Conservation (phyloP, 2,113 vertebrate genomes). For the Dasypus novemcinctus region DNA sequence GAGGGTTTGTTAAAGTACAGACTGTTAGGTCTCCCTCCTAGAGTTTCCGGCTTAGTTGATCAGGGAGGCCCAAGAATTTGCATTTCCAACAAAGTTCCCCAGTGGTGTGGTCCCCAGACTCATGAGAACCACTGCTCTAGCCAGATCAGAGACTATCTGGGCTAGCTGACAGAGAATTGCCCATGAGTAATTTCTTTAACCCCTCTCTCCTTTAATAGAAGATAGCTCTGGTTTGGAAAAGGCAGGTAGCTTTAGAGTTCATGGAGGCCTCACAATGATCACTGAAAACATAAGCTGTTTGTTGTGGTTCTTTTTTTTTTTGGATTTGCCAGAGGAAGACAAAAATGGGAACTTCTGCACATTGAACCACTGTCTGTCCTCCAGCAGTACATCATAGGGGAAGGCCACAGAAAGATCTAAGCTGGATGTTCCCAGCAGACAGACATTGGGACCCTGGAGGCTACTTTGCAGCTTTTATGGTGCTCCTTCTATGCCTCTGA, state of each 20-base stretch:
- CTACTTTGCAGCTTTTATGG: not conserved
- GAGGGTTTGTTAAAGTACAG: not conserved
- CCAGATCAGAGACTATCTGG: not conserved
- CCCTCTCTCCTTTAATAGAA: not conserved
- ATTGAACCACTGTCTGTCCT: not conserved
- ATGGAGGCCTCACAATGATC: not conserved
- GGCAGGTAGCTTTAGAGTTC: not conserved
- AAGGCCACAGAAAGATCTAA: not conserved
- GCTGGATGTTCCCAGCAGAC: not conserved
- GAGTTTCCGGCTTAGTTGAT: not conserved
- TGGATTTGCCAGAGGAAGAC: not conserved
- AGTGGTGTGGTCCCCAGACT: not conserved
- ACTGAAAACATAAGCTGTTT: not conserved
- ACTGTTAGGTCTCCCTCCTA: not conserved
- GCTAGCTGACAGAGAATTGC: not conserved
- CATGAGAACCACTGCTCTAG: not conserved
- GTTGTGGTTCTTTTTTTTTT: not conserved
- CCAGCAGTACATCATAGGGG: not conserved
- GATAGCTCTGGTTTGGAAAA: not conserved
- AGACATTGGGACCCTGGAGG: not conserved
- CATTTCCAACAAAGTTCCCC: constrained; percentile 7
- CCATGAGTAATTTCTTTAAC: not conserved
- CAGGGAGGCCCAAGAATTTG: not conserved
- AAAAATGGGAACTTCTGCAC: not conserved
- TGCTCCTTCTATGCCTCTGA: not conserved